Evolutionary conservation across 2,113 vertebrate genomes (phyloP), one percentile per base, ranked within the genome.

Genomic region (Leptobrachium leishanense): DNA sequence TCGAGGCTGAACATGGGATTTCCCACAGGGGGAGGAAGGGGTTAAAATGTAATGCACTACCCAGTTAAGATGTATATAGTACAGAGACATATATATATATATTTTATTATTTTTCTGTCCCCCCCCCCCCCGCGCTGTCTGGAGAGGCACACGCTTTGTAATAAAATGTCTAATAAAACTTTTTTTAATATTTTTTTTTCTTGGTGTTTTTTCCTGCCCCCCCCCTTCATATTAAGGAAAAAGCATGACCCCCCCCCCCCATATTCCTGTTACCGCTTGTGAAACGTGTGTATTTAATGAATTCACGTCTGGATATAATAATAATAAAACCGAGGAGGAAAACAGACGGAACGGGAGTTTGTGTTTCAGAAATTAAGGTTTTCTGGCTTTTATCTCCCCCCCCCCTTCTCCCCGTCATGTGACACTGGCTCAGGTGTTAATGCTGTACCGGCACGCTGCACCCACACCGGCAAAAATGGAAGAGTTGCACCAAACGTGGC

Each of bases 41-140:
- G 46, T 65, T n/a, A 43, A 46, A 8, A 8, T 13, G 65, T 41
- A 44, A 40, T 64, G 72, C 57, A 57, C 69, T 66, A 59, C 62
- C 59, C 15, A 57, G n/a, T 55, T 20, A 73, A 57, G 70, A 15
- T 65, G 42, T 74, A 67, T 79, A 68, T 72, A 72, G 40, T 72
- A 54, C 54, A 72, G 2, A 41, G 3, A 72, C 41, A 73, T 12
- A 57, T 7, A 31, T 68, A 11, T 68, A 11, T 46, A 80, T 74
- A 54, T 68, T 59, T 74, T 72, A 31, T 53, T 66, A 62, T 68
- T n/a, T 4, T 44, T 31, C 73, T 42, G n/a, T 50, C 20, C 73
- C 20, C 64, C 20, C 20, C 20, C 20, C 20, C 20, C 20, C 20
- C 68, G 73, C 72, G 68, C 57, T 62, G 41, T 31, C 43, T 6